A percentile compares a stretch with the other conserved stretches of the same genome.
Evolutionary conservation across 2,888 invertebrate genomes (phyloP).

Genomic region (Drosophila yooni): DNA sequence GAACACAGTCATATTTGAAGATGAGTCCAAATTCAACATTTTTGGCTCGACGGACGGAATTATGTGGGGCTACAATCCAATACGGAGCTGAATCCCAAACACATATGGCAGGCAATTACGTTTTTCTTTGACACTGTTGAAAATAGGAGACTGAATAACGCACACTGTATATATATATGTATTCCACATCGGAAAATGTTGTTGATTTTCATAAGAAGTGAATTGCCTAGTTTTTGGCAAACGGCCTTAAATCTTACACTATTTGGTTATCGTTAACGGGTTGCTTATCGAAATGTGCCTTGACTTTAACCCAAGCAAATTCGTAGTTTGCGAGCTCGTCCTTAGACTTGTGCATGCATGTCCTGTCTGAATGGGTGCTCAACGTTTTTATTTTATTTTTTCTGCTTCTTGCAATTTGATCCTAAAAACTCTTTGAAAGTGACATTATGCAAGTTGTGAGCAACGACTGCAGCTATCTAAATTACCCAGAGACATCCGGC

Average conservation of each 20-base stretch:
- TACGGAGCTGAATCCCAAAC: no score
- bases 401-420: conserved; percentile 44
- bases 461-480: conserved; percentile 78
- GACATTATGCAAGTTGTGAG: conserved; percentile 76
- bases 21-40: no score
- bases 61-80: no score
- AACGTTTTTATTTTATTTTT: conserved; percentile 20
- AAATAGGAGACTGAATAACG: no score
- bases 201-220: background rate
- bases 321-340: background rate
- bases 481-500: conserved; percentile 81
- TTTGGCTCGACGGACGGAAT: no score
- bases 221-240: conserved; percentile 1
- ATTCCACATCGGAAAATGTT: background rate
- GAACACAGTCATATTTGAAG: no score
- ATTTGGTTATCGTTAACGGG: background rate
- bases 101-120: no score
- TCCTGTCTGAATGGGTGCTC: conserved; percentile 37
- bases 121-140: no score
- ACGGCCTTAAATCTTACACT: background rate
- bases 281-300: conserved; percentile 27
- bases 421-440: conserved; percentile 58
- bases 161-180: no score
- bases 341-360: conserved; percentile 41
- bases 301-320: conserved; percentile 44